Evolutionary conservation across 2,888 invertebrate species (phyloP).

Genomic region (Agriotes lineatus): DNA sequence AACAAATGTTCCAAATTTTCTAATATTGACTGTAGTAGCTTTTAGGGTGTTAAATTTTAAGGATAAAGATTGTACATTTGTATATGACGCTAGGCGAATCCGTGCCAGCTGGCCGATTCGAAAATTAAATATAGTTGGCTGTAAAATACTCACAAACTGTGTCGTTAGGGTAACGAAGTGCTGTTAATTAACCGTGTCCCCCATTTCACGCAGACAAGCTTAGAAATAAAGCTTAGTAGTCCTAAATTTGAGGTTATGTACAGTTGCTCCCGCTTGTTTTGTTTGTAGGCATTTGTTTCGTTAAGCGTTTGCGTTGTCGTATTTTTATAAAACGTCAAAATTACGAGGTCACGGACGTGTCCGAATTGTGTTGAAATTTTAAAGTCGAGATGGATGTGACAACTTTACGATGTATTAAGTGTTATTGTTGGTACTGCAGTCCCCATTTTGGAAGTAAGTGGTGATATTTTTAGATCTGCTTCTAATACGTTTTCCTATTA

Average conservation of each 20-base stretch:
- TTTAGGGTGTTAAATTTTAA: not conserved
- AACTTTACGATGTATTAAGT: constrained; percentile 2
- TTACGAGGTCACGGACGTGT: not conserved
- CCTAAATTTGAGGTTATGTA: constrained; percentile 10
- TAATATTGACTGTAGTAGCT: constrained; percentile 2
- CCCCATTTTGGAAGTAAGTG: constrained; percentile 21
- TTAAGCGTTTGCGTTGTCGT: not conserved
- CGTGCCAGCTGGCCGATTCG: too few relatives aligned
- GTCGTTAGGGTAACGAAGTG: not conserved
- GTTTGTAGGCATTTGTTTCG: not conserved
- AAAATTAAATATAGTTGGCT: too few relatives aligned
- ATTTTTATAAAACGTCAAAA: constrained; percentile 19
- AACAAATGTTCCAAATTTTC: constrained; percentile 9
- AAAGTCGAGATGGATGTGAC: too few relatives aligned
- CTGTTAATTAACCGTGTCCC: constrained; percentile 17
- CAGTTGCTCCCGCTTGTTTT: constrained; percentile 9
- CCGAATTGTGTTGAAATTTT: not conserved
- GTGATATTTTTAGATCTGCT: constrained; percentile 28
- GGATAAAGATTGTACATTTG: constrained; percentile 16
- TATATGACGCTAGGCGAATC: constrained; percentile 8
- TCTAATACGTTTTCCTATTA: constrained; percentile 7
- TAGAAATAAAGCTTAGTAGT: constrained; percentile 8
- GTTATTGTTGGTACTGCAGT: constrained; percentile 9
- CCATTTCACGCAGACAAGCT: constrained; percentile 24
- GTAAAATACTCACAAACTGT: constrained; percentile 11